Conservation (phyloP, 2,888 invertebrate genomes). For the Spialia ferax region DNA sequence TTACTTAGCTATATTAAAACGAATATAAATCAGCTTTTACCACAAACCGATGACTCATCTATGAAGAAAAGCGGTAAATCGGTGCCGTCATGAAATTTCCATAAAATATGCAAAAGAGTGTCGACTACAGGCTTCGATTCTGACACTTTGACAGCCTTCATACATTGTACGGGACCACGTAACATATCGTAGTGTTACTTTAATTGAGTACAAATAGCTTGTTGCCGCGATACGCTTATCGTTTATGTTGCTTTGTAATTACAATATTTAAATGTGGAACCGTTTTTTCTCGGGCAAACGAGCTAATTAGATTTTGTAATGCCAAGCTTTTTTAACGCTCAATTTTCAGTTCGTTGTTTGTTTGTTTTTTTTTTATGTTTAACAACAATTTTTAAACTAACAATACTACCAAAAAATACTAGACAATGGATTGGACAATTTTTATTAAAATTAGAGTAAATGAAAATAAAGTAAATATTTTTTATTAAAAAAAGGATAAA, state of each 20-base stretch:
- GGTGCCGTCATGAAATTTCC: conserved; percentile 47
- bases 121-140: conserved; percentile 45
- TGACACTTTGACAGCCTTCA: conserved; percentile 56
- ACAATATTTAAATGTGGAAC: conserved; percentile 31
- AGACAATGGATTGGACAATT: too few relatives aligned
- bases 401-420: too few relatives aligned
- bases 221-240: conserved; percentile 27
- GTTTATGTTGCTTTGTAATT: conserved; percentile 17
- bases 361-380: background rate
- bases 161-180: conserved; percentile 36
- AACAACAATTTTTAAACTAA: too few relatives aligned
- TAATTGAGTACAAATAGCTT: conserved; percentile 35
- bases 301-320: background rate
- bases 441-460: too few relatives aligned
- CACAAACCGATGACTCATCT: conserved; percentile 51
- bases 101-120: conserved; percentile 49
- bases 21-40: conserved; percentile 23
- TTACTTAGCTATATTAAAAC: conserved; percentile 44
- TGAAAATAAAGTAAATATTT: too few relatives aligned
- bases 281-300: conserved; percentile 11
- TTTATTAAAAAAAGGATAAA: too few relatives aligned
- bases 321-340: background rate
- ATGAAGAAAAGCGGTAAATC: conserved; percentile 50
- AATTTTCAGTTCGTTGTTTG: background rate
- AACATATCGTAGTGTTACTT: conserved; percentile 23